Evolutionary conservation across 2,113 vertebrate species (phyloP), one percentile per base, ranked within the genome.

Genomic region (Pionites leucogaster): DNA sequence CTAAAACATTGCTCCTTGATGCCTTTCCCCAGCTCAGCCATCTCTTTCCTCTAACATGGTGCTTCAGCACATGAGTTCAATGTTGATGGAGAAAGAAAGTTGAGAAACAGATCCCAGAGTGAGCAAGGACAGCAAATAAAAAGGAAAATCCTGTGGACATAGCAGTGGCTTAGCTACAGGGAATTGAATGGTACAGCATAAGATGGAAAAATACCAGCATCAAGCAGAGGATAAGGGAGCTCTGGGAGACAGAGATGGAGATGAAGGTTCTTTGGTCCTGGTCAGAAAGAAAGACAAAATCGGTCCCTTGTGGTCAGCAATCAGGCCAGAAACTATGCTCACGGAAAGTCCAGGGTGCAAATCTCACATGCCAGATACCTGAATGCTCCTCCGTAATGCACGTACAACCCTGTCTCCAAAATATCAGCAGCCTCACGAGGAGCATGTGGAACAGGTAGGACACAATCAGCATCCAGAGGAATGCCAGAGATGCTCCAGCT

Each of bases 281-380:
- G 5, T 6, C 7, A 8, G 50, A 86, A 42, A 63, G 17, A 22
- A 68, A 44, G 33, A 35, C 17, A 65, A 65, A 37, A 4, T 1
- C 19, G 2, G 9, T 63, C 11, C 41, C 9, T 47, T 31, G 3
- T 10, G 6, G 29, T 50, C 53, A 62, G 14, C n/a, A 49, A 1
- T 9, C 42, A 19, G 47, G 19, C 3, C 13, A 70, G 47, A 74
- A 64, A 10, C 2, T 11, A 9, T 47, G 25, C 23, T 57, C 39
- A 24, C 20, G 4, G 0, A 1, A 1, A 5, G 13, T 35, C 24
- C 50, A 3, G 9, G 20, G 1, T 25, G 28, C 31, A 17, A 6
- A 10, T 42, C 35, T 13, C 33, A 4, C 55, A 17, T 31, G 9
- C 8, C 50, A 67, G 4, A 19, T 17, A 42, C 31, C 11, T 15